phyloP scores from a whole-genome alignment of 2,797 vertebrate genomes.

The Limnodromus scolopaceus region DNA sequence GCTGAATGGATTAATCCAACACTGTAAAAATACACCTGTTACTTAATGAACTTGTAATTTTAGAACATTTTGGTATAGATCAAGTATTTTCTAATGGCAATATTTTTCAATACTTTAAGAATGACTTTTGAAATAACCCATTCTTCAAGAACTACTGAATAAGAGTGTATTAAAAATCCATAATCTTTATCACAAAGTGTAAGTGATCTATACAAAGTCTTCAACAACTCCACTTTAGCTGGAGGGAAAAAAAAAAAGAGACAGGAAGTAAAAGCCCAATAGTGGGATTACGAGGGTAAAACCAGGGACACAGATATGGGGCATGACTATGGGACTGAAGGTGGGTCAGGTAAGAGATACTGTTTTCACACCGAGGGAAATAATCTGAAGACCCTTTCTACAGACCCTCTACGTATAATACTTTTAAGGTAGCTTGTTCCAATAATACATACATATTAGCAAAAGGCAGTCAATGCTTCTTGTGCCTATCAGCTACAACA shows the following conservation, averaged over 20 bases:
- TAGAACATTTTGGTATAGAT: background rate
- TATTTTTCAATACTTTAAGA: conserved; percentile 34
- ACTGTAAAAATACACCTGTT: background rate
- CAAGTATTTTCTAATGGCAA: conserved; percentile 24
- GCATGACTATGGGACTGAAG: background rate
- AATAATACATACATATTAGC: background rate
- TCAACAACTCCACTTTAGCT: background rate
- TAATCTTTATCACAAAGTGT: background rate
- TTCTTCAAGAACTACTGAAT: conserved; percentile 45
- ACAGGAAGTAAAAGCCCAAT: background rate
- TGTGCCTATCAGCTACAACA: conserved; percentile 44
- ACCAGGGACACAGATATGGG: background rate
- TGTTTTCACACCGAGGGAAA: background rate
- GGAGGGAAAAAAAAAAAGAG: background rate
- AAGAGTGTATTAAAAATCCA: background rate
- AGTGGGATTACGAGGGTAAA: background rate
- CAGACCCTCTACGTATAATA: background rate
- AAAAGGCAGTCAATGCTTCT: conserved; percentile 6
- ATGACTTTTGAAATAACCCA: conserved; percentile 25
- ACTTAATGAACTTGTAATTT: background rate
- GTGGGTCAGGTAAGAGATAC: background rate
- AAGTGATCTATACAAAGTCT: background rate
- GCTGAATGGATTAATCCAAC: background rate
- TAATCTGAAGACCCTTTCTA: background rate
- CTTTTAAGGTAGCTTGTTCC: background rate